A percentile compares a stretch with the other conserved stretches of the same genome.
phyloP scores from a whole-genome alignment of 2,888 invertebrate genomes.

The Graphium colonna region DNA sequence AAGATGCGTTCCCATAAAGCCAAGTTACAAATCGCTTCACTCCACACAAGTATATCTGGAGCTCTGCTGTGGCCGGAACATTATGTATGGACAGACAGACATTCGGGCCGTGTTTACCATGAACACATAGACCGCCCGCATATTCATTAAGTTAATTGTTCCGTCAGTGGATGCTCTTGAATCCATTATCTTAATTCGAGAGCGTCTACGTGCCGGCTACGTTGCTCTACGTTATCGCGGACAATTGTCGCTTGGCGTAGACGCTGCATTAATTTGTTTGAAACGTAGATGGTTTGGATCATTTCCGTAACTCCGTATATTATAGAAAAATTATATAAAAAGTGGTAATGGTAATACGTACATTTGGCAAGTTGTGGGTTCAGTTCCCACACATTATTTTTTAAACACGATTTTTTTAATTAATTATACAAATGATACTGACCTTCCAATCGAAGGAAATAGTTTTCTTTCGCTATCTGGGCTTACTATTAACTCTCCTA shows the following conservation, averaged over 20 bases:
- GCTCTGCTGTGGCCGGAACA: neutral
- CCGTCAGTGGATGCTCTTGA: slow-evolving; percentile 36
- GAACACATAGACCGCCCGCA: slow-evolving; percentile 36
- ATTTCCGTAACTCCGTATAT: neutral
- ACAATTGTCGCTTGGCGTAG: slow-evolving; percentile 4
- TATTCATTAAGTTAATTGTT: slow-evolving; percentile 62
- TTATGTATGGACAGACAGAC: slow-evolving; percentile 20
- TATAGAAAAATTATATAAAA: no score
- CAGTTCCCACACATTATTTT: no score
- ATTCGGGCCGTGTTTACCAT: slow-evolving; percentile 24
- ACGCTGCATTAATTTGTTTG: slow-evolving; percentile 10
- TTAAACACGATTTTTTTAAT: no score
- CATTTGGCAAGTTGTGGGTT: no score
- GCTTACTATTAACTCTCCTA: no score
- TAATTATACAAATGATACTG: no score
- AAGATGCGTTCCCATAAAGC: neutral
- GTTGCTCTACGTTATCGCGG: slow-evolving; percentile 7
- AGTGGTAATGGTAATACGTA: no score
- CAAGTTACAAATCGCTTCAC: neutral
- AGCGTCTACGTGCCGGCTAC: slow-evolving; percentile 19
- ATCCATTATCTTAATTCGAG: slow-evolving; percentile 43
- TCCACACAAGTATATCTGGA: neutral
- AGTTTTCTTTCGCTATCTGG: no score
- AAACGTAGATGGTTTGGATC: slow-evolving; percentile 1
- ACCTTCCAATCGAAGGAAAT: no score